These are phyloP conservation scores for Nephrocerus scutellatus DNA, from an alignment of 2,888 invertebrate genomes.

Conservation along the genomic window DNA sequence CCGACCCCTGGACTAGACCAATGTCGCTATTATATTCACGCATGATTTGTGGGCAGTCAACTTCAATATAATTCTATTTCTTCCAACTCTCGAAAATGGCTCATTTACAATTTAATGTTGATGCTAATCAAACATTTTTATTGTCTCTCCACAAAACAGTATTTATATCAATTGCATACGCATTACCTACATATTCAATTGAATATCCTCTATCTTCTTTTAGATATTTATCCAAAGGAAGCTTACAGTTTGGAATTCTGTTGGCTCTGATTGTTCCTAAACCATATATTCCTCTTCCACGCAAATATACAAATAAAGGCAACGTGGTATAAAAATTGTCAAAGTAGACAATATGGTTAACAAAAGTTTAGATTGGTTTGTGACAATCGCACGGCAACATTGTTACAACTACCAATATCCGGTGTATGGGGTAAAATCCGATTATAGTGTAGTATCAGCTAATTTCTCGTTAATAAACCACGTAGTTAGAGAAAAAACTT, in stretches of 20 bases:
- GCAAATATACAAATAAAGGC: conserved; percentile 3
- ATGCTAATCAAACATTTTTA: conserved; percentile 33
- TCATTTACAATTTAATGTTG: conserved; percentile 35
- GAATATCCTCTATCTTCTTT: conserved; percentile 4
- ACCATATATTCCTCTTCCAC: conserved; percentile 8
- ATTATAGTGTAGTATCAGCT: no score
- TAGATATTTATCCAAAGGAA: conserved; percentile 1
- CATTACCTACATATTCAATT: conserved; percentile 7
- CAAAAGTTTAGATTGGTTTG: conserved; percentile 1
- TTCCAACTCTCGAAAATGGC: conserved; percentile 8
- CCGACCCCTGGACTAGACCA: no score
- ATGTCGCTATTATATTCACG: conserved; percentile 25
- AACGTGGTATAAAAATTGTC: conserved; percentile 6
- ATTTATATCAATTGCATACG: conserved; percentile 13
- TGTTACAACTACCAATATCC: no score
- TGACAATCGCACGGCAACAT: conserved; percentile 6
- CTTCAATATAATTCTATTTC: conserved; percentile 18
- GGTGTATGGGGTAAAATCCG: no score
- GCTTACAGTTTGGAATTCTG: conserved; percentile 9
- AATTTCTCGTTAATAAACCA: no score
- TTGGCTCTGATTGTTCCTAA: conserved; percentile 12
- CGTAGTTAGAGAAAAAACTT: no score
- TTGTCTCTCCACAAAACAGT: conserved; percentile 34
- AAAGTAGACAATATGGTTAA: no score
- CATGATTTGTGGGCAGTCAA: conserved; percentile 24